A percentile compares a stretch with the other conserved stretches of the same genome.
These are phyloP conservation scores for Dione juno DNA, from an alignment of 2,888 invertebrate species.

Conservation along the genomic window DNA sequence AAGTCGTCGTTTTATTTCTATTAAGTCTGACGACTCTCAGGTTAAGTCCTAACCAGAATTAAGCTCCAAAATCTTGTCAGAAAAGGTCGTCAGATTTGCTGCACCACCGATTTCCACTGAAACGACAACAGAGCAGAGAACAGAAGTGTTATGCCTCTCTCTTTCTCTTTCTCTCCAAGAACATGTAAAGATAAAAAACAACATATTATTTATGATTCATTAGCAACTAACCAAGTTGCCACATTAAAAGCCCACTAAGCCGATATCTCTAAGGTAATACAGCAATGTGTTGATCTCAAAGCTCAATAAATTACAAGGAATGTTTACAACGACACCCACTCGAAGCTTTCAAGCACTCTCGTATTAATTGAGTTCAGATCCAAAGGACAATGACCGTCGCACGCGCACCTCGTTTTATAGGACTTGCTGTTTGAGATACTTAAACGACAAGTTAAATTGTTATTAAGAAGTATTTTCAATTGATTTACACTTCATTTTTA, in stretches of 20 bases:
- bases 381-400: slow-evolving; percentile 56
- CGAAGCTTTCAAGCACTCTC: slow-evolving; percentile 52
- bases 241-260: slow-evolving; percentile 2
- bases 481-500: too few relatives aligned
- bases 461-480: too few relatives aligned
- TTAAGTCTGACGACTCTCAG: too few relatives aligned
- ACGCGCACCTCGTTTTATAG: slow-evolving; percentile 52
- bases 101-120: too few relatives aligned
- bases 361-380: slow-evolving; percentile 53
- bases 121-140: too few relatives aligned
- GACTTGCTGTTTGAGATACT: neutral
- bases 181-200: neutral
- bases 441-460: neutral
- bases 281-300: slow-evolving; percentile 33
- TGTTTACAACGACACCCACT: slow-evolving; percentile 50
- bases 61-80: too few relatives aligned
- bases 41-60: too few relatives aligned
- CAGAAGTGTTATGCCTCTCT: too few relatives aligned
- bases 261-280: slow-evolving; percentile 28
- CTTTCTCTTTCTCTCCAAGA: too few relatives aligned
- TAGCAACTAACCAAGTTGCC: neutral
- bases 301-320: slow-evolving; percentile 34
- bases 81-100: too few relatives aligned
- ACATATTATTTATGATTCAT: slow-evolving; percentile 12
- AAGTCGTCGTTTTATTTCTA: too few relatives aligned